Evolutionary conservation across 2,113 vertebrate genomes (phyloP).

Genomic region (Typhlomys cinereus): DNA sequence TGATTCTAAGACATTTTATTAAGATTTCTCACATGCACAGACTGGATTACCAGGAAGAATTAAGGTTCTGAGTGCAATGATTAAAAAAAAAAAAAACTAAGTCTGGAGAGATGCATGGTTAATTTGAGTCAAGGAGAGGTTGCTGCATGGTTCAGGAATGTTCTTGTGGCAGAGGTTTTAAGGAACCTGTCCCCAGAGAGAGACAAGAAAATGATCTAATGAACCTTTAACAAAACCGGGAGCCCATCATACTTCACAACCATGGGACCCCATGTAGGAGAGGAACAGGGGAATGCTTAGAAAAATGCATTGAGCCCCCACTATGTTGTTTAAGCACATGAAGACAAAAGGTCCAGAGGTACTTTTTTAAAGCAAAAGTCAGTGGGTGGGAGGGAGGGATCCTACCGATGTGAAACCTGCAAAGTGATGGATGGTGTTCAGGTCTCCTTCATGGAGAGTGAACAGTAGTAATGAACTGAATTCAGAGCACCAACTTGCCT

Average conservation of each 20-base stretch:
- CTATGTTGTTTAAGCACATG: neutral
- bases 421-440: neutral
- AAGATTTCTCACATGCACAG: neutral
- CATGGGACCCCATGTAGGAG: neutral
- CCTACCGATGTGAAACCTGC: neutral
- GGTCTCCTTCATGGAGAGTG: neutral
- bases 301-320: neutral
- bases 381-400: neutral
- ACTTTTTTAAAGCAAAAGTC: neutral
- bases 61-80: neutral
- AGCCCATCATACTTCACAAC: neutral
- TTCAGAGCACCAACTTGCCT: neutral
- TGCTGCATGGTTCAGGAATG: accelerated
- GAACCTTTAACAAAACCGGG: neutral
- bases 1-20: neutral
- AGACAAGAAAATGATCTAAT: neutral
- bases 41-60: neutral
- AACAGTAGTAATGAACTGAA: neutral
- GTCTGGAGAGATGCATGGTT: neutral
- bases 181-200: neutral
- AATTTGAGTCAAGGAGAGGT: neutral
- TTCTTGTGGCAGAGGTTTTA: no score
- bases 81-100: no score
- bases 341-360: neutral
- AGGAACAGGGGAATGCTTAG: neutral